phyloP scores from a whole-genome alignment of 2,888 invertebrate genomes.

The Pristionchus japonicus region DNA sequence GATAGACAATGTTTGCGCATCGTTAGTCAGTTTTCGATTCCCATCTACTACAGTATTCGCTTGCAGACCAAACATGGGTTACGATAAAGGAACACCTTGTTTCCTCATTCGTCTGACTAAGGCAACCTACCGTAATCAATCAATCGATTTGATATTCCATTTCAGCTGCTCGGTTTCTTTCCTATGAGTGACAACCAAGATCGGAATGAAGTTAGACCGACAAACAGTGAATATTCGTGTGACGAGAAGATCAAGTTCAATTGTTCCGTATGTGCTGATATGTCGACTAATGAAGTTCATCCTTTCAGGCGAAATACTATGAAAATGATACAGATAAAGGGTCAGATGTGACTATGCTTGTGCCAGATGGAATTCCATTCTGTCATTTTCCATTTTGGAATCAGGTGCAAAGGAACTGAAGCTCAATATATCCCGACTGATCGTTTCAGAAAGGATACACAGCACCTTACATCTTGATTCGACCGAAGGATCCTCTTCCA shows the following conservation, averaged over 20 bases:
- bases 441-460: slow-evolving; percentile 13
- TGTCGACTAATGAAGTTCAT: neutral
- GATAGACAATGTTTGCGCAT: neutral
- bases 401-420: neutral
- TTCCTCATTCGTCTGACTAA: slow-evolving; percentile 55
- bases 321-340: neutral
- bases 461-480: slow-evolving; percentile 3
- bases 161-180: slow-evolving; percentile 6
- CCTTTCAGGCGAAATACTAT: neutral
- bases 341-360: neutral
- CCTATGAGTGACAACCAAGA: neutral
- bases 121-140: neutral
- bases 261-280: neutral
- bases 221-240: neutral
- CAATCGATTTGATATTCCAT: neutral
- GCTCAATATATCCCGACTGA: neutral
- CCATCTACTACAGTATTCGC: neutral
- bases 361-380: slow-evolving; percentile 19
- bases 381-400: slow-evolving; percentile 43
- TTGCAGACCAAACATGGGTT: slow-evolving; percentile 46
- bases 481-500: slow-evolving; percentile 4
- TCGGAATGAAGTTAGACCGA: neutral
- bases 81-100: slow-evolving; percentile 54
- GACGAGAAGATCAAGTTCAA: neutral
- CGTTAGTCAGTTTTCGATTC: neutral